phyloP scores from a whole-genome alignment of 2,888 invertebrate species.

The Pheosia gnoma region DNA sequence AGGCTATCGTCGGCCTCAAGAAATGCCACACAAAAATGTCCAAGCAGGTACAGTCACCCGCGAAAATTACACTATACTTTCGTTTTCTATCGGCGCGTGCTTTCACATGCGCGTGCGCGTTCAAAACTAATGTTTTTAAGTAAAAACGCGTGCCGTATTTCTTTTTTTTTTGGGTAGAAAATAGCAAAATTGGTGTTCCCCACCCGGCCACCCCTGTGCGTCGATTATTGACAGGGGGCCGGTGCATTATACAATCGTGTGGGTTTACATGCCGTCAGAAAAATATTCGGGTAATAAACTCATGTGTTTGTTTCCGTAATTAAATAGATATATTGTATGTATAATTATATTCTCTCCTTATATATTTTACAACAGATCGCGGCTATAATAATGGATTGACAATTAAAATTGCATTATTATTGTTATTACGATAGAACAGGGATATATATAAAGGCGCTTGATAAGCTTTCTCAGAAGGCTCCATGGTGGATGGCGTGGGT shows the following conservation, averaged over 20 bases:
- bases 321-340: too few species aligned
- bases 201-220: conserved; percentile 63
- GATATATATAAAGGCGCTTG: too few species aligned
- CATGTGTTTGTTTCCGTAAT: too few species aligned
- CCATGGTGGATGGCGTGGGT: too few species aligned
- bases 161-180: conserved; percentile 75
- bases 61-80: conserved; percentile 20
- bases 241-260: conserved; percentile 63
- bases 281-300: background rate
- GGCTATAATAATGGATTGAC: too few species aligned
- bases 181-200: conserved; percentile 75
- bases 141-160: conserved; percentile 71
- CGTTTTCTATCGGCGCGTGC: conserved; percentile 59
- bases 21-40: background rate
- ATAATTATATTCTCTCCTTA: too few species aligned
- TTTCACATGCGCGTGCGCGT: conserved; percentile 68
- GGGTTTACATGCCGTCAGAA: conserved; percentile 56
- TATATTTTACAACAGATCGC: too few species aligned
- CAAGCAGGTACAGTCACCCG: conserved; percentile 16
- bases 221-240: conserved; percentile 74
- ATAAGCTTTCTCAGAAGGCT: too few species aligned
- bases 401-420: too few species aligned
- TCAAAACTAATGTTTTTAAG: conserved; percentile 78
- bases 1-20: background rate
- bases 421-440: too few species aligned